phyloP scores from a whole-genome alignment of 2,113 vertebrate species.

The Tenebrosternarchus preto region DNA sequence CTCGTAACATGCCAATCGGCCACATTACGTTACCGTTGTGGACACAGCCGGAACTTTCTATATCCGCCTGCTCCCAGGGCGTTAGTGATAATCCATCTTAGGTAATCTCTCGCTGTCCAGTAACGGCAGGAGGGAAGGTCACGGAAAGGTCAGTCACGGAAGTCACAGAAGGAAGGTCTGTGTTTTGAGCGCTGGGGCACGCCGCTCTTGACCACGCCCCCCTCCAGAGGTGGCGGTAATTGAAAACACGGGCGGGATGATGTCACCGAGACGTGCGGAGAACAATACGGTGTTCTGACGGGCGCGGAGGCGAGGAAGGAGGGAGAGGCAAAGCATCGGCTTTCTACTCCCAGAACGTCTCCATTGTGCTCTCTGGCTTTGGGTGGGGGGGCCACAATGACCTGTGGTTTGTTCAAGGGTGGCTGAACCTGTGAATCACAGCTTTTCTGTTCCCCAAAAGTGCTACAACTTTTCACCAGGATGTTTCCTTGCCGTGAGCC shows the following conservation, averaged over 20 bases:
- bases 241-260: slow-evolving; percentile 60
- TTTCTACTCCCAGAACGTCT: slow-evolving; percentile 28
- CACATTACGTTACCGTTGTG: slow-evolving; percentile 32
- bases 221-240: slow-evolving; percentile 45
- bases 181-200: slow-evolving; percentile 2
- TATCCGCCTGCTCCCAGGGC: not conserved
- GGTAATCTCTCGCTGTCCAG: not conserved
- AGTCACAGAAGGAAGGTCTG: no score
- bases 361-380: slow-evolving; percentile 8
- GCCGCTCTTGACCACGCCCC: slow-evolving; percentile 32
- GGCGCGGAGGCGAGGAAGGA: not conserved
- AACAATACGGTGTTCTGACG: slow-evolving; percentile 37
- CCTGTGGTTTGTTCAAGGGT: not conserved
- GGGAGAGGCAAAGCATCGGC: not conserved
- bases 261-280: slow-evolving; percentile 61
- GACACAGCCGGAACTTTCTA: slow-evolving; percentile 9
- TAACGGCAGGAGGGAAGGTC: not conserved
- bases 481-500: not conserved
- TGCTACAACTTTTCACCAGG: slow-evolving; percentile 11
- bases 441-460: slow-evolving; percentile 23
- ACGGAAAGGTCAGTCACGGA: no score
- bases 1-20: slow-evolving; percentile 34
- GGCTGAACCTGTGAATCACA: slow-evolving; percentile 53
- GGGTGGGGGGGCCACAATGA: no score
- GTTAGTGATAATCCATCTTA: not conserved